These are phyloP conservation scores for Meghimatium bilineatum DNA, from an alignment of 2,888 invertebrate genomes.

Conservation along the genomic window DNA sequence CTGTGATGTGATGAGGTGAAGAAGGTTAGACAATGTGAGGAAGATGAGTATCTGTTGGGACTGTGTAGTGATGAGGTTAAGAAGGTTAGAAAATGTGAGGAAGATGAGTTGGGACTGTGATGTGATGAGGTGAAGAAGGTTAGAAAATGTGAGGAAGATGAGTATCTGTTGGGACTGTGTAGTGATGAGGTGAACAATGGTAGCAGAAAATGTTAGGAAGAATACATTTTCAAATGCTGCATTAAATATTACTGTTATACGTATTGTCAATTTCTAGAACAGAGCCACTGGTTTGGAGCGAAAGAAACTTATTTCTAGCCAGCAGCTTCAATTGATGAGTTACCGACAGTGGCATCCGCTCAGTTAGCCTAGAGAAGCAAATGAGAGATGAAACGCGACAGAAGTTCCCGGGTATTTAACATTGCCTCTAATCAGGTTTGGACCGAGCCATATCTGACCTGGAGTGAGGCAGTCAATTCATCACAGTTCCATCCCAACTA, in stretches of 20 bases:
- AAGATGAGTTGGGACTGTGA: no score
- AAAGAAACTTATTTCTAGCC: background rate
- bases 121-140: no score
- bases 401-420: conserved; percentile 34
- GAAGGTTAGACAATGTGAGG: no score
- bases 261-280: background rate
- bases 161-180: no score
- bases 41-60: no score
- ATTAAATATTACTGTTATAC: no score
- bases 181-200: background rate
- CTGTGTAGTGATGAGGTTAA: no score
- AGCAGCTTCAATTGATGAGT: background rate
- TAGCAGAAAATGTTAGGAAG: background rate
- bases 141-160: no score
- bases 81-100: no score
- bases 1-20: no score
- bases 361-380: conserved; percentile 27
- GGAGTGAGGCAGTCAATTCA: conserved; percentile 25
- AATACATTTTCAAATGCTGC: background rate
- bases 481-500: conserved; percentile 21
- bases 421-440: conserved; percentile 19
- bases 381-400: conserved; percentile 34
- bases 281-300: background rate
- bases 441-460: background rate
- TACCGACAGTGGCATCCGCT: background rate